Conservation (phyloP, 2,888 invertebrate species). For the Eupithecia pulchellata region DNA sequence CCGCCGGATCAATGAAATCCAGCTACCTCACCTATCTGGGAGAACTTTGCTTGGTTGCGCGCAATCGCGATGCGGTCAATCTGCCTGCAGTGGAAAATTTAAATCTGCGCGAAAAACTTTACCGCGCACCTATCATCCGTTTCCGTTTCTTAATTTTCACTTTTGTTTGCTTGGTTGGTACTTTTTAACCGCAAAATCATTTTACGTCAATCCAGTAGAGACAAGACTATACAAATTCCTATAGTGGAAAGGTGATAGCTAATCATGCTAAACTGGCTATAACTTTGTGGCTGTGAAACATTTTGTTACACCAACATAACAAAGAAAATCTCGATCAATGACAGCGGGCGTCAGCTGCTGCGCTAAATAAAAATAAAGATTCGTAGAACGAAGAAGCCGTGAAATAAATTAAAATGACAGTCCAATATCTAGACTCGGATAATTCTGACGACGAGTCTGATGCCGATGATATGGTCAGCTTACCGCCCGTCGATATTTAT, state of each 20-base stretch:
- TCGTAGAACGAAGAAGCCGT: conserved; percentile 76
- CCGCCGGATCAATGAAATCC: conserved; percentile 50
- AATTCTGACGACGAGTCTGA: conserved; percentile 78
- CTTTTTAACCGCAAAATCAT: not conserved
- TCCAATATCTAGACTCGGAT: conserved; percentile 82
- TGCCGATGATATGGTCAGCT: conserved; percentile 82
- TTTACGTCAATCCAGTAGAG: not conserved
- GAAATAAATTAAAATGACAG: conserved; percentile 86
- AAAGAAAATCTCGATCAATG: conserved; percentile 44
- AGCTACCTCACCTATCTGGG: conserved; percentile 15
- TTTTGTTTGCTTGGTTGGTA: conserved; percentile 25
- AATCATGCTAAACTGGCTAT: conserved; percentile 9
- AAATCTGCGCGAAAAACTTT: conserved; percentile 43
- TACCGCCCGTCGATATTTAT: conserved; percentile 87
- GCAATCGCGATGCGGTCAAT: conserved; percentile 54
- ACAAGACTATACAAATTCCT: not conserved
- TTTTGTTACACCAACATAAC: conserved; percentile 47
- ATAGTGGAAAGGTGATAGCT: conserved; percentile 7
- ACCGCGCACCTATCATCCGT: conserved; percentile 27
- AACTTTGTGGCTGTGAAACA: not conserved
- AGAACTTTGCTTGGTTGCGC: conserved; percentile 47
- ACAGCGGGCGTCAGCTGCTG: conserved; percentile 57
- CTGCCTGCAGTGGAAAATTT: conserved; percentile 42
- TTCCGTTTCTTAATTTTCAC: conserved; percentile 17
- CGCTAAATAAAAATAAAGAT: conserved; percentile 71